Base-by-base conservation (phyloP, 2,888 invertebrate genomes). In the Lypha dubia region DNA sequence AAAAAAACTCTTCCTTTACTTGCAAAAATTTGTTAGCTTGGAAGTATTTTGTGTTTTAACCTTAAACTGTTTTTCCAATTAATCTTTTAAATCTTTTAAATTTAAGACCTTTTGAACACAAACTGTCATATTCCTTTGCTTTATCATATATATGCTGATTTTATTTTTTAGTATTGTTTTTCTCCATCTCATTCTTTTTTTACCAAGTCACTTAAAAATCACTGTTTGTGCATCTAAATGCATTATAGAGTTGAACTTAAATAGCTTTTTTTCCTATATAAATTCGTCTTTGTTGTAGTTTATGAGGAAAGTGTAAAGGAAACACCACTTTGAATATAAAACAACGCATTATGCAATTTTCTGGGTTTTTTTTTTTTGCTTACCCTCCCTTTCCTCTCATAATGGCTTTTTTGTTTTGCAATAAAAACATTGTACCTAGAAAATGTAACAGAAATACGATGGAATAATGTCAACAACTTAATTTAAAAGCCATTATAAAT, bases 391-490 rank as follows among this genome's bases (percentile, higher is more conserved):
- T 46, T 20, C 53, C 46, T 28, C 4, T 35, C 44, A 53, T 49
- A 46, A 71, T 46, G 49, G 41, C 63, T 70, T 49, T 49, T 71
- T 79, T 79, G 60, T 77, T 74, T 73, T 74, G 11, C 58, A 81
- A 84, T 68, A 77, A 84, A 70, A 77, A 68, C 77, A 46, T 28
- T 71, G 5, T 38, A 65, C 41, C n/a, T 58, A 38, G 17, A 65
- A 44, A 8, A 35, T 65, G 49, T 41, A 65, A 49, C 68, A 73
- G 68, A 74, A 81, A 74, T 74, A 15, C 68, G 62, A 77, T 77
- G 84, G 58, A 81, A 84, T 84, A 84, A 84, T 84, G 84, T 84
- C 84, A 84, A 84, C 81, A 84, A 84, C 84, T 84, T 84, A 84
- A 84, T 84, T 84, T 84, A 84, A 81, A 84, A 84, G 77, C 84